Evolutionary conservation across 2,113 vertebrate species (phyloP), one percentile per base, ranked within the genome.

Genomic region (Takifugu flavidus): DNA sequence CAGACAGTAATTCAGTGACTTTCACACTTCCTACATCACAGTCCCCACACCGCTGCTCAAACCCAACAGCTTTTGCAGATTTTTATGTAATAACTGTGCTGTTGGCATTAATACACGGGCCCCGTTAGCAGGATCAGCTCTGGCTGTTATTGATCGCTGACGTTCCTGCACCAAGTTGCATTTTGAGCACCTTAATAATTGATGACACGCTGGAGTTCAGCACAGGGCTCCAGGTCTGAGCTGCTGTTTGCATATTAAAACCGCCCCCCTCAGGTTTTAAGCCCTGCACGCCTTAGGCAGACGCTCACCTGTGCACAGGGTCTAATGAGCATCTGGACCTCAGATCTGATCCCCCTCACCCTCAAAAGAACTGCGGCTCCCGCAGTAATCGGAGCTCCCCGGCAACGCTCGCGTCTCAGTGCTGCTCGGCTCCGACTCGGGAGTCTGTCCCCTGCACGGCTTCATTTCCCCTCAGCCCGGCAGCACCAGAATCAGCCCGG

Each of bases 351-450:
- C 62, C 64, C 64, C 7, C 55, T 62, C 27, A 3, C 49, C 59
- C 72, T 76, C 59, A 82, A 72, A 73, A 78, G 56, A 72, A 53
- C 59, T 59, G 43, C 75, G 25, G 61, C 66, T 20, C 77, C 51
- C 81, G 70, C 34, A 39, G 34, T 10, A 7, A 11, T 39, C 34
- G 7, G 34, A 39, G 11, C 34, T 10, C 7, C 34, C 4, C 34
- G 34, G 34, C 1, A 76, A 73, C 56, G 45, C 58, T 51, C 51
- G 46, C 66, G 56, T 53, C 55, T 34, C 13, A 62, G 53, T 46
- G 59, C 67, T 76, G 44, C 57, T 56, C 55, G 25, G 56, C 72
- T 67, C 56, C 14, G 5, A 15, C 74, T 72, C 57, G 49, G 20
- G 61, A 53, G 45, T 55, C 77, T 75, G n/a, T 59, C 57, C 39